Base-by-base conservation (phyloP, 2,113 vertebrate species). In the Orientallactaga bullata region DNA sequence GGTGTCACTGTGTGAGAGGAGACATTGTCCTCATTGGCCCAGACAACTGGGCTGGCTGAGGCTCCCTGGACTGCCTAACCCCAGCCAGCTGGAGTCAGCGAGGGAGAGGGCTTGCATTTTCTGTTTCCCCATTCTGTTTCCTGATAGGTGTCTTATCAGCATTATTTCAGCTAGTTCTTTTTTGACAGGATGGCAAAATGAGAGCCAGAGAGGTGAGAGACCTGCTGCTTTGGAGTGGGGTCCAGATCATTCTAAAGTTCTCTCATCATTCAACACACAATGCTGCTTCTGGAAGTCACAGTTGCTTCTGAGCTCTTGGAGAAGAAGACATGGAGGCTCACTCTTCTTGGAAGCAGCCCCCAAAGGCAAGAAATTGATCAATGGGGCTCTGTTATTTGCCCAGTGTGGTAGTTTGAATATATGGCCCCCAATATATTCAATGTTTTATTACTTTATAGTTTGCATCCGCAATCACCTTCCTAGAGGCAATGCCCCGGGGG, bases 21-120 rank as follows among this genome's bases (percentile, higher is more conserved):
- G 68, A 23, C 7, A 0, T 60, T 90, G 94, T 51, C 89, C 61
- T 94, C 79, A 26, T 20, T 90, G 94, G 61, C 73, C 60, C 73
- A 47, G 73, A 80, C 47, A 92, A 78, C 78, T 88, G 78, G 65
- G 39, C 77, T 30, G 65, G 71, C 71, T 32, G 4, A 71, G 74
- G 71, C 81, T 87, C 58, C 47, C 65, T 20, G 55, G 90, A n/a
- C 84, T 21, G 16, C 51, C 13, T 30, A 28, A 6, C 47, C 47
- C 66, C 42, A 71, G 47, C 51, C 37, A 51, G 68, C 65, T 42
- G 51, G 39, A 39, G 60, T 18, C 60, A 30, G n/a, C 26, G 26
- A 39, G 17, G 68, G 12, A 42, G 10, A 17, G 21, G 51, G 5
- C 69, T 60, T 5, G 0, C 17, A 32, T 88, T 78, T 12, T 24